phyloP scores from a whole-genome alignment of 2,888 invertebrate genomes.

The Microplitis deprimator region DNA sequence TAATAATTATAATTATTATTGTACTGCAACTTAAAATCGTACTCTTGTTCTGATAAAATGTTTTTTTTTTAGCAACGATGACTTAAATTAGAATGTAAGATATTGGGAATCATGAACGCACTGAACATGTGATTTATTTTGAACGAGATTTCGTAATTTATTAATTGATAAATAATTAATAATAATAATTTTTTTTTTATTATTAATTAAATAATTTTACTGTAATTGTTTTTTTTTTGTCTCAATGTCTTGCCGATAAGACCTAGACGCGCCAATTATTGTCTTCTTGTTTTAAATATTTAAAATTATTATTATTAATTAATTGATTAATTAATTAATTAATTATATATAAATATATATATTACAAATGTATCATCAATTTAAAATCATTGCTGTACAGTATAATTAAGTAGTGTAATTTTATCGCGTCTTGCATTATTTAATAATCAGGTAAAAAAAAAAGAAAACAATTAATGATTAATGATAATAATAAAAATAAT shows the following conservation, averaged over 20 bases:
- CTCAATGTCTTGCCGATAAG: background rate
- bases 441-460: background rate
- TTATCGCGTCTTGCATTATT: background rate
- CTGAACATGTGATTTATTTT: background rate
- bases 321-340: background rate
- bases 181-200: background rate
- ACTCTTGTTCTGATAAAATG: slow-evolving; percentile 52
- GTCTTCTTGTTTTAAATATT: background rate
- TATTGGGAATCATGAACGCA: slow-evolving; percentile 10
- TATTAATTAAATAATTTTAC: background rate
- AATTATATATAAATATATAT: background rate
- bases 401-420: background rate
- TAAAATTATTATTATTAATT: background rate
- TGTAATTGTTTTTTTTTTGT: background rate
- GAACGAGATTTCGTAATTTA: background rate
- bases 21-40: slow-evolving; percentile 43
- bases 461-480: background rate
- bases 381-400: background rate
- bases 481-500: background rate
- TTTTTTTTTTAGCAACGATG: slow-evolving; percentile 58
- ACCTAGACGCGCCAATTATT: background rate
- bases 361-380: background rate
- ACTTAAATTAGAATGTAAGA: slow-evolving; percentile 46
- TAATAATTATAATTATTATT: slow-evolving; percentile 27
- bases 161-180: background rate